phyloP scores from a whole-genome alignment of 2,113 vertebrate species.

The Egretta garzetta region DNA sequence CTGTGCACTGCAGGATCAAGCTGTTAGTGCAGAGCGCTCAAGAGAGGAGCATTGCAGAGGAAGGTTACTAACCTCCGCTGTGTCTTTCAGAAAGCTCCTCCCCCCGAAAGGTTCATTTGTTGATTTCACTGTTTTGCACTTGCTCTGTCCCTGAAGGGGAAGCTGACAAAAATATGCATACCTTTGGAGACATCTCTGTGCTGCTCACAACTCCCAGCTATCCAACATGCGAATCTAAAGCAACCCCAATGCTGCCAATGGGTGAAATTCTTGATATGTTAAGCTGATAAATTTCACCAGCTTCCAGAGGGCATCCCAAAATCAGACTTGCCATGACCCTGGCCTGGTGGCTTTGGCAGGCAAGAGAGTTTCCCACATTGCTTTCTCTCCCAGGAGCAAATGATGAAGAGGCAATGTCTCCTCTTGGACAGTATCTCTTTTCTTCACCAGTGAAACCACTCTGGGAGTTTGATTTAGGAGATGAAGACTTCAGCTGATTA shows the following conservation, averaged over 20 bases:
- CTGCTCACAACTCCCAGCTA: not conserved
- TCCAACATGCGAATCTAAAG: not conserved
- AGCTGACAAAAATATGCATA: constrained; percentile 4
- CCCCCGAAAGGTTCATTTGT: not conserved
- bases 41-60: not conserved
- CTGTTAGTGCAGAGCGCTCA: not conserved
- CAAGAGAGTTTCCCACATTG: not conserved
- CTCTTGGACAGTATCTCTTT: not conserved
- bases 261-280: not conserved
- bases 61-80: not conserved
- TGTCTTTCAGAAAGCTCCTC: not conserved
- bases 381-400: not conserved
- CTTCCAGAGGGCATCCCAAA: not conserved
- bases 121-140: not conserved
- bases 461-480: not conserved
- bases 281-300: not conserved
- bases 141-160: not conserved
- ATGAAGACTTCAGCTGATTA: not conserved
- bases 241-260: not conserved
- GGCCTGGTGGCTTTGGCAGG: not conserved
- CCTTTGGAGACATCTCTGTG: not conserved
- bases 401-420: not conserved
- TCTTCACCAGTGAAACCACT: not conserved
- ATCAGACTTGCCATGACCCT: not conserved
- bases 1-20: not conserved